These are phyloP conservation scores for Sisyra nigra DNA, from an alignment of 2,888 invertebrate genomes.

Conservation along the genomic window DNA sequence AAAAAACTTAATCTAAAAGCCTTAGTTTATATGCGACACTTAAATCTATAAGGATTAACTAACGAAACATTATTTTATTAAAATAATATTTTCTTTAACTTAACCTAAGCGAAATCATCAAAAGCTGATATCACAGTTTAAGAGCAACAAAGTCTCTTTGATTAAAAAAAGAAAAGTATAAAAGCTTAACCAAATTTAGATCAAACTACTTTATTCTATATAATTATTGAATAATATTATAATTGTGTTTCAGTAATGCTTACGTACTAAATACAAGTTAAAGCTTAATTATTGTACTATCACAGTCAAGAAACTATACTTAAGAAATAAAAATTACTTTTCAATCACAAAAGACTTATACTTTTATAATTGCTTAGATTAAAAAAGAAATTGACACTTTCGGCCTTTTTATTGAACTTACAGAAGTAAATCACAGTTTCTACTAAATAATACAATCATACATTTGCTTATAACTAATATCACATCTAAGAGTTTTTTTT, in stretches of 20 bases:
- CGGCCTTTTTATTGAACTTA: slow-evolving; percentile 6
- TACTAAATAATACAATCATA: background rate
- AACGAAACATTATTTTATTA: too few species aligned
- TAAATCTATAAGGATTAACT: too few species aligned
- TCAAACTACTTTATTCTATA: too few species aligned
- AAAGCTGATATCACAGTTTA: slow-evolving; percentile 26
- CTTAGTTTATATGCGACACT: too few species aligned
- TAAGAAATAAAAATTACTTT: background rate
- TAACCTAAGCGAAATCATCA: slow-evolving; percentile 16
- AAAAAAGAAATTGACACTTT: slow-evolving; percentile 7
- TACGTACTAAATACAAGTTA: background rate
- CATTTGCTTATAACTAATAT: background rate
- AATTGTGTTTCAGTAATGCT: slow-evolving; percentile 4
- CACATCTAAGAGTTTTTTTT: background rate
- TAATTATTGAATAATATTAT: too few species aligned
- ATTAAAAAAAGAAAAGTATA: background rate
- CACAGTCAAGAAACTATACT: background rate
- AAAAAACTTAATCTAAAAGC: too few species aligned
- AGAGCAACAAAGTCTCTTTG: too few species aligned
- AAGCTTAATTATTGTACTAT: background rate
- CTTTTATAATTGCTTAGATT: background rate
- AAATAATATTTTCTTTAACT: background rate
- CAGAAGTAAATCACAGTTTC: background rate
- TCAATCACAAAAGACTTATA: background rate
- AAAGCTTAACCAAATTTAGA: slow-evolving; percentile 1